These are phyloP conservation scores for Gobiocypris rarus DNA, from an alignment of 2,113 vertebrate genomes.

Conservation along the genomic window DNA sequence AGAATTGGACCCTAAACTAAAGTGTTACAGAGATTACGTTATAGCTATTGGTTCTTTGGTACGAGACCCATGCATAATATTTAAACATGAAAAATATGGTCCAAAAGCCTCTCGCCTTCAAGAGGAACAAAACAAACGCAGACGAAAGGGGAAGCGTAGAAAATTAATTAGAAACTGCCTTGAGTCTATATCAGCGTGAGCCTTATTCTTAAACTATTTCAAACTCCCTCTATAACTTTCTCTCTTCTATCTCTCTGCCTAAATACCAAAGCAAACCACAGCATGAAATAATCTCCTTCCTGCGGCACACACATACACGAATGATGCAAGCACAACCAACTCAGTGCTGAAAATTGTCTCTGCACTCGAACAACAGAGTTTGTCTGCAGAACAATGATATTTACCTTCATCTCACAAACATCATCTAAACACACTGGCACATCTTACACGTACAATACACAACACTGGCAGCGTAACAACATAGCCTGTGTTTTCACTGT, in stretches of 20 bases:
- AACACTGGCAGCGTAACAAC: not conserved
- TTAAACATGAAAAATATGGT: conserved; percentile 48
- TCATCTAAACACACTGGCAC: conserved; percentile 8
- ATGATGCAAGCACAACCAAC: conserved; percentile 72
- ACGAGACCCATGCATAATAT: not conserved
- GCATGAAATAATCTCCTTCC: conserved; percentile 67
- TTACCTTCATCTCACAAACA: conserved; percentile 13
- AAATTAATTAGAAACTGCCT: conserved; percentile 72
- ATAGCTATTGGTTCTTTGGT: not conserved
- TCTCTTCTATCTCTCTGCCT: not conserved
- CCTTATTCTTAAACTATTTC: conserved; percentile 8
- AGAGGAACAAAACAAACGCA: conserved; percentile 66
- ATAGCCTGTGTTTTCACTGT: not conserved
- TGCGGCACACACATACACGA: conserved; percentile 56
- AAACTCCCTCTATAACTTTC: conserved; percentile 2
- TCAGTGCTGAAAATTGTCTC: conserved; percentile 18
- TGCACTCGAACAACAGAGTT: conserved; percentile 39
- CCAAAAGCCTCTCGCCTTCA: conserved; percentile 64
- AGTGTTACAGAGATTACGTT: not conserved
- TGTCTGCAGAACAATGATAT: not conserved
- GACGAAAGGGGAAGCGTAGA: conserved; percentile 65
- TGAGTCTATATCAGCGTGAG: conserved; percentile 50
- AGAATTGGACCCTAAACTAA: too few species aligned
- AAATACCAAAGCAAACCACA: conserved; percentile 30
- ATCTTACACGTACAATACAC: not conserved